Base-by-base conservation (phyloP, 2,888 invertebrate species). In the Mamestra brassicae region DNA sequence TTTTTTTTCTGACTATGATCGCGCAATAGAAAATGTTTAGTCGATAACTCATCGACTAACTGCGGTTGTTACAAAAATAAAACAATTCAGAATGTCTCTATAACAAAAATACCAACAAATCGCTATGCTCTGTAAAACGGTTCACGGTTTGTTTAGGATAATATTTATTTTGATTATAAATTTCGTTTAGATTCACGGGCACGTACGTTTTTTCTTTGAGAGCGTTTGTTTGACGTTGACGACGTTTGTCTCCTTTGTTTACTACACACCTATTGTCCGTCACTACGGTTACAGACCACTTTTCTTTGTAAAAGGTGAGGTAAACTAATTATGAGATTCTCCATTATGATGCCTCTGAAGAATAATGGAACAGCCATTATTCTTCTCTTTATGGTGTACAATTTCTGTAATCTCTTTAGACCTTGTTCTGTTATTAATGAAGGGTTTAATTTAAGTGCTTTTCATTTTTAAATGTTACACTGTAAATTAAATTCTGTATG, bases 221-320 rank as follows among this genome's bases (percentile, higher is more conserved):
- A 15, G 38, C 61, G 17, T 75, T 64, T 81, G 67, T 80, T 71
- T 74, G 72, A 60, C 54, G 65, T n/a, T n/a, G n/a, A n/a, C n/a
- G n/a, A n/a, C n/a, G n/a, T n/a, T n/a, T n/a, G n/a, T n/a, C 61
- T 66, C 73, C 63, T 60, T 77, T 77, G 78, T 83, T 77, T 74
- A 67, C 52, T 54, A 57, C 66, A 61, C 70, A 77, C 76, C 73
- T 68, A 71, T 68, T 77, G 63, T 76, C 38, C 68, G 66, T 74
- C 70, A 74, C 62, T 50, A 55, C 50, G 61, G 47, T 61, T 38
- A 80, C 64, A 26, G 45, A 38, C 10, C 54, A 61, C 57, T 57
- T 76, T 54, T 78, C 71, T 85, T 74, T 71, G 67, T 78, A 50
- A 80, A 71, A 78, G 62, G 70, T 65, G 70, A 45, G 26, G 63